A percentile compares a stretch with the other conserved stretches of the same genome.
Conservation (phyloP, 2,888 invertebrate species). For the Drosophila birchii region DNA sequence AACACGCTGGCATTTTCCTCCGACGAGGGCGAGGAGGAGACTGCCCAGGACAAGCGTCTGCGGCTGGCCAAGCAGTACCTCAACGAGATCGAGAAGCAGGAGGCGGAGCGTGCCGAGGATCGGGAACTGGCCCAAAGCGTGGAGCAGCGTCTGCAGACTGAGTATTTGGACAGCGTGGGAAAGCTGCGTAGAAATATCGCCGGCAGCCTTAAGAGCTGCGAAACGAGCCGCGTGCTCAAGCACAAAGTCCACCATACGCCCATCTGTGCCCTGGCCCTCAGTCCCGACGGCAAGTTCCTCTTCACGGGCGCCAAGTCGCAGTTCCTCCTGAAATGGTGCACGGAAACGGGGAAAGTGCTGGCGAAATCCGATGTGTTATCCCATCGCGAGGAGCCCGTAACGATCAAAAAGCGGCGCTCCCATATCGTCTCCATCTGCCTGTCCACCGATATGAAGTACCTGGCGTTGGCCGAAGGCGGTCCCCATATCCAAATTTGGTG, state of each 20-base stretch:
- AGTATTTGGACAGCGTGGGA: constrained; percentile 94
- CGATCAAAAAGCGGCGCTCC: constrained; percentile 78
- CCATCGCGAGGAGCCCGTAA: constrained; percentile 84
- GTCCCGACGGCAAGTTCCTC: constrained; percentile 89
- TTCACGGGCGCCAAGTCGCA: constrained; percentile 96
- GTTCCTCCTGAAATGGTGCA: constrained; percentile 93
- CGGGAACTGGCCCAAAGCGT: constrained; percentile 87
- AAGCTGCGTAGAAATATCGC: constrained; percentile 91
- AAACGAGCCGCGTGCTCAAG: constrained; percentile 86
- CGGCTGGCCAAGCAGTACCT: constrained; percentile 95
- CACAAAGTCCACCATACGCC: constrained; percentile 92
- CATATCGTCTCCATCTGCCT: constrained; percentile 89
- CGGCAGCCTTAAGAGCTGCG: constrained; percentile 86
- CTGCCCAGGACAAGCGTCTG: constrained; percentile 95
- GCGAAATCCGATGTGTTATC: constrained; percentile 85
- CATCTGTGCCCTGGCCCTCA: constrained; percentile 92
- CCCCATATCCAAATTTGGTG: constrained; percentile 93
- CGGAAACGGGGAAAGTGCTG: constrained; percentile 88
- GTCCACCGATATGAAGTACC: constrained; percentile 92
- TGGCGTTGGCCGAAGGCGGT: constrained; percentile 90
- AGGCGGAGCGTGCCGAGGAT: constrained; percentile 88
- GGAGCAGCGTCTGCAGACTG: constrained; percentile 91
- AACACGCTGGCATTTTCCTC: constrained; percentile 70
- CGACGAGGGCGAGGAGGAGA: constrained; percentile 87
- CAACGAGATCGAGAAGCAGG: constrained; percentile 93